These are phyloP conservation scores for Cantharis rufa DNA, from an alignment of 2,888 invertebrate genomes.

Conservation along the genomic window DNA sequence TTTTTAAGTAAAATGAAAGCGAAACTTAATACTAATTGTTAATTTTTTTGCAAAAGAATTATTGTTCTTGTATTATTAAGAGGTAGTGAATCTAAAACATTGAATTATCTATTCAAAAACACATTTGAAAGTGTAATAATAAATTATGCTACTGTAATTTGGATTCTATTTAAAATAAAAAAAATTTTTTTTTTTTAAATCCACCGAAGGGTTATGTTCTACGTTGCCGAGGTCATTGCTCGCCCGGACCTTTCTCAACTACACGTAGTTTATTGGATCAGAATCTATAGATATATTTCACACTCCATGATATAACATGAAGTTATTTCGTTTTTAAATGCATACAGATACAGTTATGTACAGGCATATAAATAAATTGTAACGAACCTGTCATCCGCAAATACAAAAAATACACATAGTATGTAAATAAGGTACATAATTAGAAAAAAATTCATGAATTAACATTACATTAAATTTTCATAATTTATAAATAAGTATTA, in stretches of 20 bases:
- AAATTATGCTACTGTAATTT: background rate
- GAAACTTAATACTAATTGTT: background rate
- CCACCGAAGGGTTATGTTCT: slow-evolving; percentile 11
- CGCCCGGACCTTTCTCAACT: slow-evolving; percentile 32
- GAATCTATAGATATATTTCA: slow-evolving; percentile 31
- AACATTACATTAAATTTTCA: background rate
- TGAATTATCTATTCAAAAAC: too few relatives aligned
- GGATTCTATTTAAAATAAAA: background rate
- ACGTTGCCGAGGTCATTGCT: slow-evolving; percentile 22
- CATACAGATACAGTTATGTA: slow-evolving; percentile 18
- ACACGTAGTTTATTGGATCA: slow-evolving; percentile 30
- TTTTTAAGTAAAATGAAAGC: background rate
- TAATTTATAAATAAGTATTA: background rate
- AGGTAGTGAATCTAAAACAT: too few relatives aligned
- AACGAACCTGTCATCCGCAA: background rate
- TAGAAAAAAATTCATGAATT: background rate
- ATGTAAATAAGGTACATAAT: background rate
- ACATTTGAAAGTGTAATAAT: too few relatives aligned
- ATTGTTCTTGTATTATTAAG: background rate
- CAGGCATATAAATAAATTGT: background rate
- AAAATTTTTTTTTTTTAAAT: background rate
- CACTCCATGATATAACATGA: slow-evolving; percentile 23
- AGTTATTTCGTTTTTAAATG: slow-evolving; percentile 23
- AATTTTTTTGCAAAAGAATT: background rate
- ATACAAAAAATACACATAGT: background rate